phyloP scores from a whole-genome alignment of 35 echinoderm and acorn worm genomes.

The Patiria miniata region DNA sequence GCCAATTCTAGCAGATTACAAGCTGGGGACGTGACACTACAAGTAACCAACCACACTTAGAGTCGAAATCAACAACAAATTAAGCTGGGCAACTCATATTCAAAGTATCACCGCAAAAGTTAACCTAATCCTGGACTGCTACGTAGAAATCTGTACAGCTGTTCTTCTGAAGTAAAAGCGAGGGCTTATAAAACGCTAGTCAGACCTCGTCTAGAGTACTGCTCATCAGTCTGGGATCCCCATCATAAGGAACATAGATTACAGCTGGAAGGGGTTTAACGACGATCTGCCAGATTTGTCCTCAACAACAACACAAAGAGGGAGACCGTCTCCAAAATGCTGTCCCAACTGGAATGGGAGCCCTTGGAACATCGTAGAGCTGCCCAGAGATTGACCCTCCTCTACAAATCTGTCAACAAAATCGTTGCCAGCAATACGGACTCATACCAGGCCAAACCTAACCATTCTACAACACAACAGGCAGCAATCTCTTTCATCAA shows the following conservation, averaged over 20 bases:
- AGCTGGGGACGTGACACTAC: background rate
- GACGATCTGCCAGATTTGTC: background rate
- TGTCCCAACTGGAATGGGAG: background rate
- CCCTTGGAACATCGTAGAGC: background rate
- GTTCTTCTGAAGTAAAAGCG: background rate
- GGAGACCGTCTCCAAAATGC: background rate
- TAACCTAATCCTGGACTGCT: slow-evolving; percentile 20
- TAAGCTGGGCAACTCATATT: background rate
- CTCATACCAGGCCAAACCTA: background rate
- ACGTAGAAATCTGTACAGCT: slow-evolving; percentile 12
- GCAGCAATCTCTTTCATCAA: background rate
- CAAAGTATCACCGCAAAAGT: background rate
- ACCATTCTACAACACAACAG: background rate
- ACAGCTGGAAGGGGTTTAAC: background rate
- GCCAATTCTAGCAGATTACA: background rate
- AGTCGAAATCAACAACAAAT: background rate
- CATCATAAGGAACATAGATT: background rate
- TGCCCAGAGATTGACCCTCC: background rate
- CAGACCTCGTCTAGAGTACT: slow-evolving; percentile 13
- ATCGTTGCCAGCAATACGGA: background rate
- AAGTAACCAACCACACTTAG: background rate
- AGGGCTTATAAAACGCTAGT: slow-evolving; percentile 14
- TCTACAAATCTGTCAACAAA: slow-evolving; percentile 23
- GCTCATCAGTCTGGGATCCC: slow-evolving; percentile 22
- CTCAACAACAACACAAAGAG: background rate